These are phyloP conservation scores for Dasypolia templi DNA, from an alignment of 2,888 invertebrate species.

Conservation along the genomic window DNA sequence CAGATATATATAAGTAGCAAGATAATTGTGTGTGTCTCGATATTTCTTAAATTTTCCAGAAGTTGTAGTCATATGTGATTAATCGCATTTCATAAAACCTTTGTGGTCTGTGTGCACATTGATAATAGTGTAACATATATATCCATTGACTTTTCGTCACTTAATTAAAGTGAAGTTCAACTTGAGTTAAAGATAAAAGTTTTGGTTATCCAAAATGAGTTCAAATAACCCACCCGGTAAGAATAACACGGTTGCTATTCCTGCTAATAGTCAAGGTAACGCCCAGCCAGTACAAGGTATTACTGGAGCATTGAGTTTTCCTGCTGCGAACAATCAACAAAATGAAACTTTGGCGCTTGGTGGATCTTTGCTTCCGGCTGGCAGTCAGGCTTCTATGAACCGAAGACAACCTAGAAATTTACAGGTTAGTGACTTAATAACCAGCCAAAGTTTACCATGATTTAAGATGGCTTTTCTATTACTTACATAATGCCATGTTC, in stretches of 20 bases:
- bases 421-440: constrained; percentile 73
- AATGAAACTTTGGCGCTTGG: constrained; percentile 7
- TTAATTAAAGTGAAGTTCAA: constrained; percentile 13
- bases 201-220: constrained; percentile 72
- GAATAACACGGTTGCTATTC: constrained; percentile 70
- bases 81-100: constrained; percentile 35
- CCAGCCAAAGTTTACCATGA: background rate
- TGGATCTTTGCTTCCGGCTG: background rate
- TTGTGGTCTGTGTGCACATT: constrained; percentile 18
- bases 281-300: constrained; percentile 3
- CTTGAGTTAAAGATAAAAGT: constrained; percentile 1
- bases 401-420: constrained; percentile 83
- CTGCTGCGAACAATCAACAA: constrained; percentile 66
- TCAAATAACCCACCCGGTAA: constrained; percentile 74
- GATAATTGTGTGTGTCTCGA: constrained; percentile 27
- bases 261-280: constrained; percentile 65
- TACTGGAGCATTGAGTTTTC: constrained; percentile 31
- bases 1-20: no score
- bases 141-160: constrained; percentile 5
- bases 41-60: constrained; percentile 48
- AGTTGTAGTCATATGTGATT: constrained; percentile 37
- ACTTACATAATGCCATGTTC: background rate
- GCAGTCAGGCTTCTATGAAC: constrained; percentile 4
- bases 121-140: constrained; percentile 2
- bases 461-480: background rate